These are phyloP conservation scores for Ericerus pela DNA, from an alignment of 1,140 invertebrate species.

Conservation along the genomic window DNA sequence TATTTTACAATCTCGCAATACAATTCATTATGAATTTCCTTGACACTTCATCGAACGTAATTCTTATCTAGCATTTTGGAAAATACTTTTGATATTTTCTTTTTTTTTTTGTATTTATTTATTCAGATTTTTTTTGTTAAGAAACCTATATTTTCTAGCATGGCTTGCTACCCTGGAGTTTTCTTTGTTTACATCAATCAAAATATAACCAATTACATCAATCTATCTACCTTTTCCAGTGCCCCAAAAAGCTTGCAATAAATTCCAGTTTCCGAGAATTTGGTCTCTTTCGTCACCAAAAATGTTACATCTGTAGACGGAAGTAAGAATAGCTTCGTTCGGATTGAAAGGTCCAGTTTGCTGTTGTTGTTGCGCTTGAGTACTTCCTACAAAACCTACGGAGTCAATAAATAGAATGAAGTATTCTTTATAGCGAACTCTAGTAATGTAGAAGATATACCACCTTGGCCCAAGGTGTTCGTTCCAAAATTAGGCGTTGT, in stretches of 20 bases:
- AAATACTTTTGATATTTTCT: too few relatives aligned
- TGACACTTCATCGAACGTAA: too few relatives aligned
- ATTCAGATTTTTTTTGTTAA: too few relatives aligned
- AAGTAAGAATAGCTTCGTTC: conserved; percentile 50
- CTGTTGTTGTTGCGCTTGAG: conserved; percentile 18
- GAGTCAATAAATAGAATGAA: background rate
- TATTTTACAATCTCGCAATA: background rate
- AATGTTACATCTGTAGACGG: conserved; percentile 67
- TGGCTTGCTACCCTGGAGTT: too few relatives aligned
- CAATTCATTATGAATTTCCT: too few relatives aligned
- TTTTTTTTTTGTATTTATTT: too few relatives aligned
- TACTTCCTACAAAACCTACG: conserved; percentile 13
- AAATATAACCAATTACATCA: background rate
- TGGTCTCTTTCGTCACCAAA: conserved; percentile 86
- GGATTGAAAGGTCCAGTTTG: conserved; percentile 32
- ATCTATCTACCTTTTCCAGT: conserved; percentile 47
- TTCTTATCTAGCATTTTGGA: too few relatives aligned
- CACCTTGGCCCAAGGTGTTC: conserved; percentile 12
- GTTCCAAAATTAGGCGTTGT: conserved; percentile 16
- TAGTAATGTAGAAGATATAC: background rate
- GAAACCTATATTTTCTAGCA: too few relatives aligned
- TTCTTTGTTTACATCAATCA: conserved; percentile 1
- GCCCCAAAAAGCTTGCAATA: conserved; percentile 86
- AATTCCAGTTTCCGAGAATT: conserved; percentile 83
- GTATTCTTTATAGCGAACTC: background rate